Evolutionary conservation across 2,888 invertebrate species (phyloP).

Genomic region (Caenorhabditis sp.): DNA sequence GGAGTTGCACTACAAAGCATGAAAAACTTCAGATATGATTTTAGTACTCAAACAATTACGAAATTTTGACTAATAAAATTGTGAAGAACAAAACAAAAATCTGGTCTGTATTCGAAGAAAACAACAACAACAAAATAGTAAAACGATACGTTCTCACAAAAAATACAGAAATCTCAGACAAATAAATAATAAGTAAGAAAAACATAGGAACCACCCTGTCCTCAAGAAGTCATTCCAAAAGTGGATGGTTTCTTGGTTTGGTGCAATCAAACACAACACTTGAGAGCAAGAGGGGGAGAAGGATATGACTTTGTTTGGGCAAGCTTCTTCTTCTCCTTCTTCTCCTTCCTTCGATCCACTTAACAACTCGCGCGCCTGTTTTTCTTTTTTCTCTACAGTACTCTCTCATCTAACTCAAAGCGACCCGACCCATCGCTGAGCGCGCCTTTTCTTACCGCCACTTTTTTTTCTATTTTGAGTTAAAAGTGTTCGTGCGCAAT

Average conservation of each 20-base stretch:
- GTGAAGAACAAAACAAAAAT: too few species aligned
- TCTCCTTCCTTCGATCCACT: not conserved
- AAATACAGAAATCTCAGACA: not conserved
- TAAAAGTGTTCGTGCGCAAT: not conserved
- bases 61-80: too few species aligned
- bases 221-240: constrained; percentile 8
- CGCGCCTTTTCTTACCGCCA: constrained; percentile 4
- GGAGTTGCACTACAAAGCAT: too few species aligned
- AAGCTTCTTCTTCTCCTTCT: constrained; percentile 10
- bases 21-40: too few species aligned
- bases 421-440: not conserved
- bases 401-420: constrained; percentile 17
- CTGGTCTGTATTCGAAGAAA: too few species aligned
- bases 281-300: constrained; percentile 18
- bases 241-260: constrained; percentile 17
- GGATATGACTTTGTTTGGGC: constrained; percentile 45
- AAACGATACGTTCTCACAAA: not conserved
- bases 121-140: not conserved
- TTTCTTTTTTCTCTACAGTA: not conserved
- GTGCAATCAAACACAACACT: constrained; percentile 42
- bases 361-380: not conserved
- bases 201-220: not conserved
- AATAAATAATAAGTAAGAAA: not conserved
- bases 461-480: not conserved
- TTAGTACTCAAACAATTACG: too few species aligned